These are phyloP conservation scores for Cyprinodon diabolis DNA, from an alignment of 2,797 vertebrate species.

Conservation along the genomic window DNA sequence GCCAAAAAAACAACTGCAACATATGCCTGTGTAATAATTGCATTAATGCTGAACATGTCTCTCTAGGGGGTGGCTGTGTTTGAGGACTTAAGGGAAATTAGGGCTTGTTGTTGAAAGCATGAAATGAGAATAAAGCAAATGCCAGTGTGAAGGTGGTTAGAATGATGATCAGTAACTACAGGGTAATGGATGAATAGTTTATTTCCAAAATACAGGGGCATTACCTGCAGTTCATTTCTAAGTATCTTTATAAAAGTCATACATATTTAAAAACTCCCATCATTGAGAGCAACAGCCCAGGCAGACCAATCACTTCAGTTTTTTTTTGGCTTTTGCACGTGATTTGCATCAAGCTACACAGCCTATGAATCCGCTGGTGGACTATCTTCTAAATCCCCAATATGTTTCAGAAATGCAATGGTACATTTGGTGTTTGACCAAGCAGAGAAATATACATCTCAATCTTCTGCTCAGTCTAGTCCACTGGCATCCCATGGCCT, in stretches of 20 bases:
- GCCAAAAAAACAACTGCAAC: constrained; percentile 81
- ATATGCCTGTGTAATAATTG: constrained; percentile 82
- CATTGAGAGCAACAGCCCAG: constrained; percentile 4
- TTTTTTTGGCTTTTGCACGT: background rate
- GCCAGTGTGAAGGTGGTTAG: constrained; percentile 53
- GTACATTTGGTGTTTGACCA: background rate
- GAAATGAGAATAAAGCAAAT: constrained; percentile 70
- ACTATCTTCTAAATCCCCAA: background rate
- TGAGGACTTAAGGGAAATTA: constrained; percentile 69
- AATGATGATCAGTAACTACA: constrained; percentile 71
- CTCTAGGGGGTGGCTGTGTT: constrained; percentile 64
- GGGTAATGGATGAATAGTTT: constrained; percentile 50
- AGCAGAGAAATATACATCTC: background rate
- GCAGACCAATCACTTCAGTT: constrained; percentile 12
- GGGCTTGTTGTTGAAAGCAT: constrained; percentile 70
- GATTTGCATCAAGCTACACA: background rate
- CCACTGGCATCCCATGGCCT: background rate
- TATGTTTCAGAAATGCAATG: background rate
- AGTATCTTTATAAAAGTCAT: constrained; percentile 10
- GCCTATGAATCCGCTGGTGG: background rate
- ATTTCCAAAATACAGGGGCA: constrained; percentile 36
- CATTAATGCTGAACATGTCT: constrained; percentile 82
- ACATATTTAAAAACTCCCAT: constrained; percentile 1
- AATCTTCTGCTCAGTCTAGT: background rate
- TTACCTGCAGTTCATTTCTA: constrained; percentile 42